These are phyloP conservation scores for Naso thynnoides DNA, from an alignment of 2,797 vertebrate species.

Conservation along the genomic window DNA sequence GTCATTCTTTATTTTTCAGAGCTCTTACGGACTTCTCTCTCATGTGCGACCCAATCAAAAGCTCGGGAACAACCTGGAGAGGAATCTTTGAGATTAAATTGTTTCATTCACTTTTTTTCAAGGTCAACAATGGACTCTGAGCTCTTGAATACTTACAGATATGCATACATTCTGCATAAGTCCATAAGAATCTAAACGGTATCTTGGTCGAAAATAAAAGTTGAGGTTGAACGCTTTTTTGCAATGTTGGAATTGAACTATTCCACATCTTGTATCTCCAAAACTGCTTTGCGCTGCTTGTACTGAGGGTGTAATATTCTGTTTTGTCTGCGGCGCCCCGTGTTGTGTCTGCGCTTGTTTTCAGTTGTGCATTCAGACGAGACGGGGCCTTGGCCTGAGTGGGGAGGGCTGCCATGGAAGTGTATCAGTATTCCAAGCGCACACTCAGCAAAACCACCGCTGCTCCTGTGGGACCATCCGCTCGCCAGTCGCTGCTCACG, in stretches of 20 bases:
- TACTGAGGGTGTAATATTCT: conserved; percentile 12
- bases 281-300: neutral
- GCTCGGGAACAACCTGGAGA: neutral
- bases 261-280: conserved; percentile 1
- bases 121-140: neutral
- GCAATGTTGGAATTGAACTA: conserved; percentile 1
- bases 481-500: conserved; percentile 69
- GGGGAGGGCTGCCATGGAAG: conserved; percentile 38
- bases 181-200: neutral
- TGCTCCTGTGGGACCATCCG: conserved; percentile 75
- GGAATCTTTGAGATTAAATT: neutral
- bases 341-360: conserved; percentile 71
- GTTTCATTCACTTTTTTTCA: neutral
- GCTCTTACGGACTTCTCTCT: neutral
- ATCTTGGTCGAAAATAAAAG: neutral
- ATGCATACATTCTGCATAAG: neutral
- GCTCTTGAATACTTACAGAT: neutral
- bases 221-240: neutral
- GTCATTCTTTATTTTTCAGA: neutral
- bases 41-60: neutral
- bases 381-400: conserved; percentile 23
- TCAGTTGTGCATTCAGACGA: conserved; percentile 20
- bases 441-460: conserved; percentile 76
- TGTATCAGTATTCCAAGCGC: conserved; percentile 83
- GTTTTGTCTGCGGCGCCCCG: conserved; percentile 43